Conservation (phyloP, 2,888 invertebrate genomes). For the Trissoscelio sp. region DNA sequence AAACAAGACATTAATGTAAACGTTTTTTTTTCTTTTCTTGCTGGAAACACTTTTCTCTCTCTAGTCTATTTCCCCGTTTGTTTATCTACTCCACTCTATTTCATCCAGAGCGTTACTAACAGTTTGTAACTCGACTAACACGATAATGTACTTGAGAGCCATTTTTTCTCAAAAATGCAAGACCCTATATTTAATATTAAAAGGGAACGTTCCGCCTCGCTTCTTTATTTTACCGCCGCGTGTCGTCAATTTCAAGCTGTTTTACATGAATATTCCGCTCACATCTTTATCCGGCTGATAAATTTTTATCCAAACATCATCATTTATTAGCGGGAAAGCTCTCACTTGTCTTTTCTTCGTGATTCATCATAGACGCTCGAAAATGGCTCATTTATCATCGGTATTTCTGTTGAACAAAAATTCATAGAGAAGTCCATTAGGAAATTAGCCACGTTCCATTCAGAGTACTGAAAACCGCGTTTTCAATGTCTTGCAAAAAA, state of each 20-base stretch:
- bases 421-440: conserved; percentile 4
- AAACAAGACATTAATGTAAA: not conserved
- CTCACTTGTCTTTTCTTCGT: not conserved
- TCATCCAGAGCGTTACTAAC: not conserved
- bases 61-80: conserved; percentile 3
- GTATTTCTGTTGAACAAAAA: not conserved
- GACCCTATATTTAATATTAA: not conserved
- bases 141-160: not conserved
- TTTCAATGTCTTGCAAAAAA: not conserved
- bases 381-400: conserved; percentile 15
- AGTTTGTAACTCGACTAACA: not conserved
- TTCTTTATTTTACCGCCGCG: not conserved
- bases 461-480: not conserved
- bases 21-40: too few relatives aligned
- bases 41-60: not conserved
- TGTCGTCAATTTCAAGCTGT: conserved; percentile 9
- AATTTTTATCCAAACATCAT: conserved; percentile 27
- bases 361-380: not conserved
- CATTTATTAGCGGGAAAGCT: conserved; percentile 5
- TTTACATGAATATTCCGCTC: conserved; percentile 6
- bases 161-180: not conserved
- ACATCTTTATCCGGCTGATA: conserved; percentile 7
- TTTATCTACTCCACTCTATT: conserved; percentile 3
- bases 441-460: conserved; percentile 1
- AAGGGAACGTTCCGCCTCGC: not conserved